Evolutionary conservation across 2,797 vertebrate genomes (phyloP), one percentile per base, ranked within the genome.

Genomic region (Sebastes iracundus): DNA sequence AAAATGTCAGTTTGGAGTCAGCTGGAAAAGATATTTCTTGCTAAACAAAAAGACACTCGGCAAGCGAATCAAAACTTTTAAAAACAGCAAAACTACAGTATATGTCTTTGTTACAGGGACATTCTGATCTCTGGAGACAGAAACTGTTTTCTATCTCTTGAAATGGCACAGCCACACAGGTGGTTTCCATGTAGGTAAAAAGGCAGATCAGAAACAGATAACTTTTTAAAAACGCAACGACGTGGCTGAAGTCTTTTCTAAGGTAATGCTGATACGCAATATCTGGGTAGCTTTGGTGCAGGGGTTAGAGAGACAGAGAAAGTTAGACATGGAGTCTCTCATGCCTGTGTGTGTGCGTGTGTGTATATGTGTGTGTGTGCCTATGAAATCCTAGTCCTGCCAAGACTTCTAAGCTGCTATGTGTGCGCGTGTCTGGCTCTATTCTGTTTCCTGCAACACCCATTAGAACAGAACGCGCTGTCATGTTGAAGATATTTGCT

Each of bases 391-490:
- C 14, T 38, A 68, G 28, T 53, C 73, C 74, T 90, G 87, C 85
- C 75, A 90, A 90, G 71, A 84, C 84, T 77, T 88, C 80, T 72
- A 63, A 84, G 84, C 80, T 82, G 84, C 85, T 75, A 81, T 75
- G 83, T 82, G 88, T 76, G 78, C 79, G 38, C 42, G 85, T 88
- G 87, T 78, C 82, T 87, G 75, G 79, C 79, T 87, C 78, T 72
- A 87, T 88, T 89, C 79, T 69, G 80, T 82, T 91, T 90, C 89
- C 89, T 87, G 84, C 55, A 92, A 87, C 83, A 88, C 81, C 77
- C 81, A 73, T 87, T 75, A 82, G 67, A 90, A 88, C 83, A 91
- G 84, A 84, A 81, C 88, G 84, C 59, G 3, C 53, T 83, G 89
- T 90, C 87, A 93, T 76, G 81, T 66, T 88, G 42, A 83, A 93